Conservation (phyloP, 2,113 vertebrate genomes). For the Festucalex cinctus region DNA sequence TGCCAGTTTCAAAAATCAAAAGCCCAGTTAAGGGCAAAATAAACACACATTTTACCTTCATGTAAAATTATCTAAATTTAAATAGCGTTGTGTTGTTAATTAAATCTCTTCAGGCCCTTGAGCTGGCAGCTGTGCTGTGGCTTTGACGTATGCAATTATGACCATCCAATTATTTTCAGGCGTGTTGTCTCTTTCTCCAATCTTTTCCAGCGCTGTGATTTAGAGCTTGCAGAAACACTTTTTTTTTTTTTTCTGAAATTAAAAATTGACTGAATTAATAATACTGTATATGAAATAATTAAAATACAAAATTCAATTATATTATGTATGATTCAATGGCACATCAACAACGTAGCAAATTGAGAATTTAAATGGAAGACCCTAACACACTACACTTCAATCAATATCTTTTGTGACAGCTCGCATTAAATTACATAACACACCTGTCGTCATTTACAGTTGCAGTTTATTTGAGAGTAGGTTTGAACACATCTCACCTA, state of each 20-base stretch:
- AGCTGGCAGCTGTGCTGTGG: neutral
- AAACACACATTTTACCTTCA: neutral
- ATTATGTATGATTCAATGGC: no score
- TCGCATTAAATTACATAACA: no score
- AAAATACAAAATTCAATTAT: no score
- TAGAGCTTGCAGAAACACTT: neutral
- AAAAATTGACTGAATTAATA: neutral
- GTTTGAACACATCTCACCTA: no score
- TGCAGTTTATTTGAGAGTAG: no score
- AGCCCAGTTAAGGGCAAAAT: neutral
- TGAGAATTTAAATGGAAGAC: no score
- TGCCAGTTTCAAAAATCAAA: neutral
- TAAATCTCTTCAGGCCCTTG: neutral
- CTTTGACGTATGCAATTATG: neutral
- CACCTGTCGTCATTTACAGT: no score
- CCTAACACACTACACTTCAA: no score
- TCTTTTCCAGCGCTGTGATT: neutral
- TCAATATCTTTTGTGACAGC: no score
- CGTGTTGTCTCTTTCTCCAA: neutral
- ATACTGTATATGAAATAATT: no score
- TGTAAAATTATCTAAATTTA: neutral
- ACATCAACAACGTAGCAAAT: no score
- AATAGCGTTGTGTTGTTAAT: neutral
- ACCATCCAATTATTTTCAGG: constrained; percentile 1
- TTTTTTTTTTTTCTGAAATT: neutral